Evolutionary conservation across 2,113 vertebrate species (phyloP), one percentile per base, ranked within the genome.

Genomic region (Isichthys henryi): DNA sequence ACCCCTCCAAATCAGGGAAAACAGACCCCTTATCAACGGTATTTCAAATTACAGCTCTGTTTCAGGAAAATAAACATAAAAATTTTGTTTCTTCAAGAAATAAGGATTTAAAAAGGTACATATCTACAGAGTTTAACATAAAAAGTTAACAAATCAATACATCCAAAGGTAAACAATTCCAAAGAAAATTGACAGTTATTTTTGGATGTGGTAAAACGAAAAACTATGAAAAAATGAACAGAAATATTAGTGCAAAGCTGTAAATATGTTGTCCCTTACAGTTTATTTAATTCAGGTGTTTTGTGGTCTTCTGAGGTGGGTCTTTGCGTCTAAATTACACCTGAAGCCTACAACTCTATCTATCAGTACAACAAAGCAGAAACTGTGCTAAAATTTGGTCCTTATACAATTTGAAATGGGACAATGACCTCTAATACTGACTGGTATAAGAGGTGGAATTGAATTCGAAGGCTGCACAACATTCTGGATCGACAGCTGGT

Each of bases 41-140:
- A 93, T 94, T 94, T 96, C 93, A 94, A 94, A 93, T 95, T 95
- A 96, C 95, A 95, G 94, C 93, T 95, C 94, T 93, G 94, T 95
- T 95, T 94, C 35, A 92, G 93, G 53, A 92, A 92, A 91, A 93
- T 86, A 92, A 92, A 70, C 43, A 83, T 88, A 88, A 58, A 86
- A 90, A 93, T 89, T 89, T 91, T 93, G 89, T 92, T 93, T 93
- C 77, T 93, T 94, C 86, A 93, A 92, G 87, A 92, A 86, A 92
- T 74, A 88, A 88, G 56, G 90, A 92, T 91, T 77, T 88, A 88
- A 88, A 91, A 90, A 90, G 19, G 85, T 90, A 90, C 50, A 92
- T 88, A 88, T 83, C 50, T 56, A 88, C 84, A 88, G 85, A 83
- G 1, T 90, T 92, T 48, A 77, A 91, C 91, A 92, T 90, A 91